A percentile compares a stretch with the other conserved stretches of the same genome.
phyloP scores from a whole-genome alignment of 2,113 vertebrate species.

The Nyctereutes procyonoides region DNA sequence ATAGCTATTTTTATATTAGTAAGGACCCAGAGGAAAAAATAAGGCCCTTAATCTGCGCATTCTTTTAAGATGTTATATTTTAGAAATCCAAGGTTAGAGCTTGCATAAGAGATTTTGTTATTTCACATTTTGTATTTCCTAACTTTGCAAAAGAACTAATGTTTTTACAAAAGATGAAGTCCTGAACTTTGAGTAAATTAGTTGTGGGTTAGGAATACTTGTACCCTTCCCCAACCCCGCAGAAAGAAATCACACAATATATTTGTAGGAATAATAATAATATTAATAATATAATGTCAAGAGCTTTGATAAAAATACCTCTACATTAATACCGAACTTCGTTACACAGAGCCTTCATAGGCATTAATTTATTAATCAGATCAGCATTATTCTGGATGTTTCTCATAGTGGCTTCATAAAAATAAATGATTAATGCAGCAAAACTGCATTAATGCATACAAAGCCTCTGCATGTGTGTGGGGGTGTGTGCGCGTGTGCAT shows the following conservation, averaged over 20 bases:
- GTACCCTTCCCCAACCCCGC: no score
- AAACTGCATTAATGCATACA: not conserved
- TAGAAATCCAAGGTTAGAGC: not conserved
- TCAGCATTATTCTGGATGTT: not conserved
- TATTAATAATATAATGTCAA: not conserved
- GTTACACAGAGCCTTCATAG: not conserved
- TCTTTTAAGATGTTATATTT: not conserved
- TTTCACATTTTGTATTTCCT: constrained; percentile 17
- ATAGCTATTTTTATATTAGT: not conserved
- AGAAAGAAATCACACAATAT: not conserved
- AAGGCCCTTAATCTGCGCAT: not conserved
- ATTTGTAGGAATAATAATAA: not conserved
- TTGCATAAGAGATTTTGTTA: not conserved
- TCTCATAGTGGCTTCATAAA: not conserved
- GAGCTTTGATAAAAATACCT: not conserved
- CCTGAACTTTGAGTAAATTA: not conserved
- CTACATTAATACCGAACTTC: not conserved
- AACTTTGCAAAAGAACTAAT: not conserved
- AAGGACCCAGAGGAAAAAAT: not conserved
- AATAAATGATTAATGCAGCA: not conserved
- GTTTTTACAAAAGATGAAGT: not conserved
- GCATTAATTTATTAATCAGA: constrained; percentile 3
- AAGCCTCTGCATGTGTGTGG: not conserved
- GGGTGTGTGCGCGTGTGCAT: fast-evolving
- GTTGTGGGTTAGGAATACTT: not conserved